Percentiles rank a stretch among this genome's conserved stretches.
Conservation (phyloP, 2,797 vertebrate genomes). For the Heterohyrax brucei region DNA sequence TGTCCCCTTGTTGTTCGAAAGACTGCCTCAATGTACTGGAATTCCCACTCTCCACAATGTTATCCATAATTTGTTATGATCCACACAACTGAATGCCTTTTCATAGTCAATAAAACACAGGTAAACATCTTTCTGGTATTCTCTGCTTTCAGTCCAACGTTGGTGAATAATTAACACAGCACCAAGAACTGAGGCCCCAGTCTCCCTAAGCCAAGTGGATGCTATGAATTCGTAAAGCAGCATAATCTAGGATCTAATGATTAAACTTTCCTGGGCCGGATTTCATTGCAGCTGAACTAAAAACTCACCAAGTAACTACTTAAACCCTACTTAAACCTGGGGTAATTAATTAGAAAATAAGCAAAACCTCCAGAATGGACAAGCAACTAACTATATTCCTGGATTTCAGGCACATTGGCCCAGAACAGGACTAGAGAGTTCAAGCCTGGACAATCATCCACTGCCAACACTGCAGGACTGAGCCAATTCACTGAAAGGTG, state of each 20-base stretch:
- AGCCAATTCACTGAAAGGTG: rapidly evolving
- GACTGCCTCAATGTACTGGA: too few species aligned
- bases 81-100: too few species aligned
- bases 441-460: background rate
- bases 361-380: slow-evolving; percentile 11
- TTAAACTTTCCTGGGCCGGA: slow-evolving; percentile 41
- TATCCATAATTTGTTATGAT: too few species aligned
- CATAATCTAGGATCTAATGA: slow-evolving; percentile 46
- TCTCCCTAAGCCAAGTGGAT: rapidly evolving
- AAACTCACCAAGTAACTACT: slow-evolving; percentile 53
- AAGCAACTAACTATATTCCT: background rate
- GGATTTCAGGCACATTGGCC: background rate
- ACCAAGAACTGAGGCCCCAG: slow-evolving; percentile 41
- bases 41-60: too few species aligned
- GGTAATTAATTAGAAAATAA: slow-evolving; percentile 48
- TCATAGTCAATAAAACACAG: too few species aligned
- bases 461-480: background rate
- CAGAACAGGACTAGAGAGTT: background rate
- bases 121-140: too few species aligned
- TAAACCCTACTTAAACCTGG: background rate
- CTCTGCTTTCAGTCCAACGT: too few species aligned
- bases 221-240: slow-evolving; percentile 48
- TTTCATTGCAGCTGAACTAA: slow-evolving; percentile 67
- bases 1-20: too few species aligned
- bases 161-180: slow-evolving; percentile 81